Conservation (phyloP, 2,113 vertebrate genomes). For the Thinocorus orbignyianus region DNA sequence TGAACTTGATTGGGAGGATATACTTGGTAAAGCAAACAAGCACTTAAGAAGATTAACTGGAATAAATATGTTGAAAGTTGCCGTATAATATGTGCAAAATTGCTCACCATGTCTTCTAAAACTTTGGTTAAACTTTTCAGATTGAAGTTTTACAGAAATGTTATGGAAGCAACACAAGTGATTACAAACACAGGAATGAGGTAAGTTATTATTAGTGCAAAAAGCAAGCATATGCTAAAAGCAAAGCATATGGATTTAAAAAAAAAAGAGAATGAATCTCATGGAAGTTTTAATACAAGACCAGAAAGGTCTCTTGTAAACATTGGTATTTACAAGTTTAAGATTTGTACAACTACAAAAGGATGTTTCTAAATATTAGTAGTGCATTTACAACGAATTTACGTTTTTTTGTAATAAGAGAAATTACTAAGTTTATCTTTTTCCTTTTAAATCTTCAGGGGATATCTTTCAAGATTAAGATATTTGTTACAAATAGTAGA, state of each 20-base stretch:
- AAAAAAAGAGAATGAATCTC: conserved; percentile 55
- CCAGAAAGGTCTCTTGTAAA: conserved; percentile 75
- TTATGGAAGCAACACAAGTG: conserved; percentile 74
- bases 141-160: conserved; percentile 63
- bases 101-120: conserved; percentile 74
- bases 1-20: conserved; percentile 52
- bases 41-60: conserved; percentile 51
- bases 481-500: conserved; percentile 81
- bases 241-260: conserved; percentile 71
- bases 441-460: conserved; percentile 75
- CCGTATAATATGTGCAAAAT: conserved; percentile 76
- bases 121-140: conserved; percentile 77
- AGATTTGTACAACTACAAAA: conserved; percentile 72
- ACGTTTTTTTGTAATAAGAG: background rate
- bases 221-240: conserved; percentile 81
- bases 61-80: conserved; percentile 63
- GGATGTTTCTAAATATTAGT: conserved; percentile 59
- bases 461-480: conserved; percentile 63
- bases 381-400: conserved; percentile 78
- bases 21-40: conserved; percentile 65
- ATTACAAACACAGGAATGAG: conserved; percentile 76
- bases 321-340: conserved; percentile 71
- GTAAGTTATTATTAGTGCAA: conserved; percentile 83
- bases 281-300: conserved; percentile 63
- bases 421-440: conserved; percentile 59